phyloP scores from a whole-genome alignment of 2,797 vertebrate genomes.

The Amphiprion clarkii region DNA sequence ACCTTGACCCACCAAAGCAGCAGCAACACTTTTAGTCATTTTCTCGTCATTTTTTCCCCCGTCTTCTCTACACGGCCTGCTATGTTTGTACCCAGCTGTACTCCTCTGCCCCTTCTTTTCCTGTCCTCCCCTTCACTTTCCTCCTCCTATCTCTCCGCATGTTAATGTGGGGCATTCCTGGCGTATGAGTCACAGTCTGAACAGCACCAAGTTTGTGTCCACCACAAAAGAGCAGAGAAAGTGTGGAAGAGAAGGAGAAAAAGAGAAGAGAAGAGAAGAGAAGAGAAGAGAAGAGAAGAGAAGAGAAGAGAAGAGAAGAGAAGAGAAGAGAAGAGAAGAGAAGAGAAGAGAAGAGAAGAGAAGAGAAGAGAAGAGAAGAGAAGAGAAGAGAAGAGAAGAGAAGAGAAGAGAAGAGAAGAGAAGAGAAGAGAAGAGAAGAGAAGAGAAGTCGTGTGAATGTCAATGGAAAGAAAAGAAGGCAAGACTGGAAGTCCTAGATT shows the following conservation, averaged over 20 bases:
- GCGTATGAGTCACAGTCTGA: constrained; percentile 78
- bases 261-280: neutral
- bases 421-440: constrained; percentile 17
- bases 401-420: constrained; percentile 15
- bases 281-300: neutral
- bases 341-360: constrained; percentile 11
- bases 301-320: constrained; percentile 3
- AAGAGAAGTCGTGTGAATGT: constrained; percentile 55
- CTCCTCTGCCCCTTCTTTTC: constrained; percentile 13
- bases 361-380: neutral
- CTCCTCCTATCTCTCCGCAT: constrained; percentile 71
- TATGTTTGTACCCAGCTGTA: constrained; percentile 40
- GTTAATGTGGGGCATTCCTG: constrained; percentile 81
- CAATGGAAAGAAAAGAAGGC: constrained; percentile 68
- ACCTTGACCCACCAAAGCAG: constrained; percentile 52
- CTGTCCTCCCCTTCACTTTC: constrained; percentile 28
- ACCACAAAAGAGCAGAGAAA: constrained; percentile 61
- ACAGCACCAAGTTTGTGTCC: constrained; percentile 76
- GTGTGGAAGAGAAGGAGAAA: constrained; percentile 9
- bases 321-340: constrained; percentile 12
- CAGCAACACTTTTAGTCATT: constrained; percentile 20
- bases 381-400: constrained; percentile 8
- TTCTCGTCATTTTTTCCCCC: constrained; percentile 24
- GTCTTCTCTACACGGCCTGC: constrained; percentile 17
- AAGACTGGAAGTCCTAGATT: constrained; percentile 70